Evolutionary conservation across 2,113 vertebrate species (phyloP).

Genomic region (Tragelaphus buxtoni): DNA sequence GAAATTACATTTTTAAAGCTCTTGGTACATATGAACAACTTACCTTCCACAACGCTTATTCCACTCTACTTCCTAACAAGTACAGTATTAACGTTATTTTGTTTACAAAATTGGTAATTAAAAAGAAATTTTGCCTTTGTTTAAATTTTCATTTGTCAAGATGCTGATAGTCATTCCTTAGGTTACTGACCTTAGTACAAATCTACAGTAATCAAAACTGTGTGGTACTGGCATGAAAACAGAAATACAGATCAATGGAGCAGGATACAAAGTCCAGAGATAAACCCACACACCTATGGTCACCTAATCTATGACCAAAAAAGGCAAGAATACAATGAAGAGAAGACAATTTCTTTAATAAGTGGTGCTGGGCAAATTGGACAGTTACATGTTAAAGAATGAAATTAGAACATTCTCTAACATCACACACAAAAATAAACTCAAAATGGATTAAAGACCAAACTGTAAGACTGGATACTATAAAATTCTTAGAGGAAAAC

Average conservation of each 20-base stretch:
- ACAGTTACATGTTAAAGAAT: background rate
- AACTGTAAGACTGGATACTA: background rate
- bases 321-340: background rate
- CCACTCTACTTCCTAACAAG: background rate
- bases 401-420: background rate
- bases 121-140: background rate
- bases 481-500: background rate
- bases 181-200: background rate
- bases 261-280: background rate
- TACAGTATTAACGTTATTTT: background rate
- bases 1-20: background rate
- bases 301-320: background rate
- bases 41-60: background rate
- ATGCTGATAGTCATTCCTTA: background rate
- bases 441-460: background rate
- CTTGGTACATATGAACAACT: background rate
- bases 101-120: background rate
- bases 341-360: background rate
- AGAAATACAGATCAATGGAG: background rate
- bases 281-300: background rate
- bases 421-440: background rate
- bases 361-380: background rate
- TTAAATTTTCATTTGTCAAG: background rate
- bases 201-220: background rate
- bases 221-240: background rate